Percentiles rank a stretch among this genome's conserved stretches.
Conservation (phyloP, 2,888 invertebrate species). For the Monoplex corrugatus region DNA sequence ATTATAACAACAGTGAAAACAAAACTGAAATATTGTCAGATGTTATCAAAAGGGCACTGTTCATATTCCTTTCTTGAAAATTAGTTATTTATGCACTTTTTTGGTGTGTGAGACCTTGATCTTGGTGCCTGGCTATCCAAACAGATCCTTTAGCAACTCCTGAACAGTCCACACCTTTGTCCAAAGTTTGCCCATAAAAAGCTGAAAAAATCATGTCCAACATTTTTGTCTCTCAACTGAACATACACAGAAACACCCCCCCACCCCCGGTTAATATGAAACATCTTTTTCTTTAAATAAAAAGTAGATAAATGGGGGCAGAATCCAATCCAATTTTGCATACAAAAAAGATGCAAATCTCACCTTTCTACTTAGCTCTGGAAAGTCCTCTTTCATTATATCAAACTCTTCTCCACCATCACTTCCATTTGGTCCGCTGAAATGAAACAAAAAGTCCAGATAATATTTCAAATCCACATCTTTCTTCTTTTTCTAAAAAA, state of each 20-base stretch:
- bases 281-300: neutral
- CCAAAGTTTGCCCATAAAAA: neutral
- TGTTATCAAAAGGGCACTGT: too few species aligned
- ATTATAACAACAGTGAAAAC: too few species aligned
- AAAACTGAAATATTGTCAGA: too few species aligned
- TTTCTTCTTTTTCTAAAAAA: too few species aligned
- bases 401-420: conserved; percentile 57
- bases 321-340: neutral
- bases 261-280: neutral
- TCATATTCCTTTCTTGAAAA: too few species aligned
- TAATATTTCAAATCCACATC: neutral
- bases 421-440: neutral
- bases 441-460: neutral
- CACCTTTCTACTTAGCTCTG: conserved; percentile 53
- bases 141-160: too few species aligned
- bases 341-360: too few species aligned
- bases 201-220: too few species aligned
- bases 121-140: too few species aligned
- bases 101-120: too few species aligned
- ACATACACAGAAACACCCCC: neutral
- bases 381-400: conserved; percentile 64
- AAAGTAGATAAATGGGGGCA: neutral
- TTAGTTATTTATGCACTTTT: too few species aligned
- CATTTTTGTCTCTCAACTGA: neutral
- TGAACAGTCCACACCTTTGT: too few species aligned